Base-by-base conservation (phyloP, 2,888 invertebrate genomes). In the Sthenelais limicola region DNA sequence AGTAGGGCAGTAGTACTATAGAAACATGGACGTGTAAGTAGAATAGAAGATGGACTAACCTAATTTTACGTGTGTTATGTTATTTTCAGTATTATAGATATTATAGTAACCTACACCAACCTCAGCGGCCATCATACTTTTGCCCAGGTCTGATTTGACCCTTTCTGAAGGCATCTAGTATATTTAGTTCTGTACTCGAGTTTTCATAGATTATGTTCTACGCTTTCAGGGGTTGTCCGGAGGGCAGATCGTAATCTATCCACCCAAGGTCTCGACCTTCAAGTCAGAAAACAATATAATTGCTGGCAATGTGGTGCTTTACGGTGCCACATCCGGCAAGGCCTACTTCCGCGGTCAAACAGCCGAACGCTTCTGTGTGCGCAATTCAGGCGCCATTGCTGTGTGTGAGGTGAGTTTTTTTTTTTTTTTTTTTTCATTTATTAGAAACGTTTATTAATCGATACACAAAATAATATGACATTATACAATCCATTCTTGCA, bases 301-400 rank as follows among this genome's bases (percentile, higher is more conserved):
- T 78, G 98, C 96, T 12, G 99, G 99, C 32, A 99, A 99, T 87
- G 98, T 99, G 3, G 98, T 97, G 77, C 89, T 99, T 71, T 99
- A 99, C 85, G 99, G 99, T 71, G 99, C 98, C 5, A 98, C 98
- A 0, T 92, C 93, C 1, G 99, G 99, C 15, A 92, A 92, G 74
- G 97, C 96, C 0, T 97, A 94, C 89, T 96, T 99, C 91, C 84
- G 97, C 69, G 97, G 99, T 71, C 96, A 98, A 81, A 98, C 97
- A 0, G 97, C 98, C 18, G 99, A 99, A 89, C 92, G 99, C 33
- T 99, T 99, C 90, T 97, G 97, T 87, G 99, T 99, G 24, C 92
- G 99, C 77, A 99, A 99, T 90, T 98, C 97, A 0, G 99, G 99
- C 3, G 98, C 94, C 49, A 91, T 92, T 35, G 97, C 98, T 18